Base-by-base conservation (phyloP, 2,888 invertebrate genomes). In the Caenorhabditis angaria region DNA sequence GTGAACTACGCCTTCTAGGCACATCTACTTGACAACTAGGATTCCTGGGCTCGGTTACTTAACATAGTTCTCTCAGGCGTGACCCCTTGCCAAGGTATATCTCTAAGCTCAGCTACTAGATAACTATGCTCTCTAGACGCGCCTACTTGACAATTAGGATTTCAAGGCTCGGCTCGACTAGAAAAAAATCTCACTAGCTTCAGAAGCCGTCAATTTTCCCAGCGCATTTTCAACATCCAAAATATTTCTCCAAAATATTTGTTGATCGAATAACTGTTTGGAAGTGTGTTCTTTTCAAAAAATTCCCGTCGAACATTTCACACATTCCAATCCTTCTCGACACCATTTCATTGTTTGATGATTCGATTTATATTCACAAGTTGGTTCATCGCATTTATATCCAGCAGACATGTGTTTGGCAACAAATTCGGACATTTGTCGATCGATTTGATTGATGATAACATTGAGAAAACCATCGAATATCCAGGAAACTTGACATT, bases 181-280 rank as follows among this genome's bases (percentile, higher is more conserved):
- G n/a, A n/a, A n/a, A 66, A 41, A 59, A 65, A 25, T 58, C 78
- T 69, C 53, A 83, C 82, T 67, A 63, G 59, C 73, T 55, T 81
- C 65, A 0, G 71, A 70, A 24, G 55, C 41, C 4, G 41, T 65
- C 61, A 82, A 56, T 20, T 72, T 69, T 10, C 41, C 55, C 24
- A 76, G 53, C 1, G 73, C 82, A 1, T 51, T 50, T n/a, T 80
- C 63, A 4, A 82, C 57, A 64, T 84, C 80, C 58, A 84, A 66
- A 29, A 85, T 74, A 18, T 61, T 61, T 14, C 65, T 61, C 67
- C 77, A 83, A 68, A 83, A 85, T 57, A 70, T 76, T 65, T 85
- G 85, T 70, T 85, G 85, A 35, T 84, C 81, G 73, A 77, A 85
- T 12, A 85, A 77, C n/a, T 77, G 62, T 56, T 77, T 80, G 0